Base-by-base conservation (phyloP, 2,888 invertebrate species). In the Nomada flava region DNA sequence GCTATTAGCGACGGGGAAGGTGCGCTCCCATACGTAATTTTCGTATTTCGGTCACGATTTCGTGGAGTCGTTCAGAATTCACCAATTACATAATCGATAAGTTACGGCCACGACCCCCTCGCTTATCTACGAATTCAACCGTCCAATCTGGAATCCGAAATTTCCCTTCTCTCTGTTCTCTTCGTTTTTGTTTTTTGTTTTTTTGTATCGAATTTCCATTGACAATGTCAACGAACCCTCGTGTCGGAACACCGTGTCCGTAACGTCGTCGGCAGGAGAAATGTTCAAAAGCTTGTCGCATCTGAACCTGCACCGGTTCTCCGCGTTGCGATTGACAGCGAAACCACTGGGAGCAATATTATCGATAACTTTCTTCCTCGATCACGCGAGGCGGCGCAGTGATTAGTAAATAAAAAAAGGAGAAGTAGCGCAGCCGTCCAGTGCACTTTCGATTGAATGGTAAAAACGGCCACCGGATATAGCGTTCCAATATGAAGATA, bases 1-100 rank as follows among this genome's bases (percentile, higher is more conserved):
- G 63, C 83, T 79, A 71, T 85, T 85, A 85, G 69, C 68, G 75
- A 47, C 29, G 29, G 64, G 67, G 50, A 47, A 50, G 67, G 50
- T 50, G 62, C 36, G 20, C 65, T 70, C 52, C 62, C 70, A 23
- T 59, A 42, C 70, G 65, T 64, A 73, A 85, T 75, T 77, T 77
- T 76, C 64, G 67, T 52, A 62, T 71, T 70, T 79, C 78, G 78
- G 72, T 73, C 72, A 64, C 73, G 59, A 67, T 13, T 59, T 26
- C 13, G n/a, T 15, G 42, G 60, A 59, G 63, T 73, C 63, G 59
- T 13, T 52, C 76, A 50, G 67, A 64, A 76, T 71, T 44, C 64
- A 55, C 26, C 62, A 42, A 57, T 77, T 57, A 52, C 36, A 55
- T 42, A 57, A 77, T 23, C 47, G 59, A 53, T 44, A 36, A 29